phyloP scores from a whole-genome alignment of 2,113 vertebrate species.

The Periophthalmodon schlosseri region DNA sequence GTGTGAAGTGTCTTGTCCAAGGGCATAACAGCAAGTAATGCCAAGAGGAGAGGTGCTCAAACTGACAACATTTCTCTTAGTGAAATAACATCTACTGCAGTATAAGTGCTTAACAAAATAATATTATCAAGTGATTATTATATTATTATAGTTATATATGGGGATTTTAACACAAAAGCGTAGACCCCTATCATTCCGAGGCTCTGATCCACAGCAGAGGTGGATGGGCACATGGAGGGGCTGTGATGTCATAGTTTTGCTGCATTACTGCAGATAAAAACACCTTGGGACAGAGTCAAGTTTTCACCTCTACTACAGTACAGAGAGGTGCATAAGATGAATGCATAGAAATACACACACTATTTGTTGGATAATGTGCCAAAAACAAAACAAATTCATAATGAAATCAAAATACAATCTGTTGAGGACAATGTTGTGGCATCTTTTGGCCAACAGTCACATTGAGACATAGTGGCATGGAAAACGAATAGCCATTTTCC shows the following conservation, averaged over 20 bases:
- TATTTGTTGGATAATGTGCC: not conserved
- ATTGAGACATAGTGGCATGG: not conserved
- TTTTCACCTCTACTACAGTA: not conserved
- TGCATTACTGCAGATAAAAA: conserved; percentile 64
- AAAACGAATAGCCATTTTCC: not conserved
- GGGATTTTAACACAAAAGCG: not conserved
- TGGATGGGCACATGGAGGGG: conserved; percentile 47
- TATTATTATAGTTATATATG: not conserved
- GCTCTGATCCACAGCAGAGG: conserved; percentile 30
- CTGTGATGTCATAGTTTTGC: conserved; percentile 70
- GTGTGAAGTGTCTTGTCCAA: too few relatives aligned
- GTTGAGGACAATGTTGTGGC: not conserved
- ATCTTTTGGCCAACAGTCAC: too few relatives aligned
- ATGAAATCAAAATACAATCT: not conserved
- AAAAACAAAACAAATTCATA: not conserved
- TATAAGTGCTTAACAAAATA: not conserved
- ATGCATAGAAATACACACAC: not conserved
- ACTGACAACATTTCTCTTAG: too few relatives aligned
- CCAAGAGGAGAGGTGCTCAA: too few relatives aligned
- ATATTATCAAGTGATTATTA: not conserved
- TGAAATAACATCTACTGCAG: too few relatives aligned
- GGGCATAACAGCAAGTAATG: too few relatives aligned
- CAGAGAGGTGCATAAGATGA: not conserved
- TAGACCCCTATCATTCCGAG: not conserved
- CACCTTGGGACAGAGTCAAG: conserved; percentile 5